Base-by-base conservation (phyloP, 2,797 vertebrate genomes). In the Loris lydekkerianus region DNA sequence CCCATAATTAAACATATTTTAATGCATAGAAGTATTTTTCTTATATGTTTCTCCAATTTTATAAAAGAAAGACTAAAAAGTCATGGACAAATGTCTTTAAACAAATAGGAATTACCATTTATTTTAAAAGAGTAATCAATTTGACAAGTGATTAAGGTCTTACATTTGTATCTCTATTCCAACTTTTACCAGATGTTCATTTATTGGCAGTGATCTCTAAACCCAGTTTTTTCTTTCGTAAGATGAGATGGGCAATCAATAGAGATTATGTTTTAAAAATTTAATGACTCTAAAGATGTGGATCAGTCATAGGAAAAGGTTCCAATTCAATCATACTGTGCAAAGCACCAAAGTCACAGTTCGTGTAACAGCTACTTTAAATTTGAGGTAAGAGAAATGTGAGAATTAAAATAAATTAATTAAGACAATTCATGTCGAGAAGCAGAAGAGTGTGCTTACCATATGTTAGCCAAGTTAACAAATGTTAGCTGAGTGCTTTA, bases 61-160 rank as follows among this genome's bases (percentile, higher is more conserved):
- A 23, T 76, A 70, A 87, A 70, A 46, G 31, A 67, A 60, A 23
- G n/a, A 40, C 58, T 84, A 21, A 89, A 92, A 3, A 46, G 27
- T 77, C 65, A 70, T 27, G 29, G 27, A 88, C 91, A 84, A 73
- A n/a, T 67, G 34, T 84, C 23, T 93, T 85, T 76, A 37, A 80
- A 67, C 65, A 88, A 88, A 53, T 46, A 84, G 1, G 73, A n/a
- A 81, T 23, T 83, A 34, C 0, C 25, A 80, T 86, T 72, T 63
- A 87, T 81, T 78, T 92, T 86, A 70, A 63, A 93, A 53, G 3
- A 75, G 11, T 69, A 67, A 67, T 91, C 10, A 89, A 25, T 58
- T 73, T 63, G 91, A 31, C n/a, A 72, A 61, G 25, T 37, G 25
- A 37, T 78, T 46, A 72, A 63, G 13, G 25, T 76, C 25, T 77